A percentile compares a stretch with the other conserved stretches of the same genome.
Conservation (phyloP, 2,888 invertebrate genomes). For the Trichogramma dendrolimi region DNA sequence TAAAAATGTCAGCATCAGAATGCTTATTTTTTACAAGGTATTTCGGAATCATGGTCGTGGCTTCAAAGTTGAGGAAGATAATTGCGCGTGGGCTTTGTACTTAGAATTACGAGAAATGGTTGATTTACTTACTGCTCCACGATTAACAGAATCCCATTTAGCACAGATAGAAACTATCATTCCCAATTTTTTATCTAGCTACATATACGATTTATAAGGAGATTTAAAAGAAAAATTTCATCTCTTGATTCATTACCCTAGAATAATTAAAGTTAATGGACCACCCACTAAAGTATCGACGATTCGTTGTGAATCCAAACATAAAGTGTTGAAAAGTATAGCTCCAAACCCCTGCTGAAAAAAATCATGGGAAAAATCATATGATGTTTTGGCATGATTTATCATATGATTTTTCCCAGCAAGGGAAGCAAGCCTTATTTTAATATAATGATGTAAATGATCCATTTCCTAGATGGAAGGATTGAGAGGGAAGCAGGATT, state of each 20-base stretch:
- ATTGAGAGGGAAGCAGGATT: too few relatives aligned
- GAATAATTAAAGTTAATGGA: constrained; percentile 12
- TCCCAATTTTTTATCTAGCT: constrained; percentile 14
- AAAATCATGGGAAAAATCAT: too few relatives aligned
- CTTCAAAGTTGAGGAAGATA: constrained; percentile 4
- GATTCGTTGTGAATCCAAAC: too few relatives aligned
- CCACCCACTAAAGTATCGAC: constrained; percentile 13
- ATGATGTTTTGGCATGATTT: too few relatives aligned
- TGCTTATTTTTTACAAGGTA: constrained; percentile 19
- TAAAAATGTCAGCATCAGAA: constrained; percentile 13
- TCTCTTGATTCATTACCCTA: constrained; percentile 18
- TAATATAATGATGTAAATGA: too few relatives aligned
- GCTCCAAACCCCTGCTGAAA: constrained; percentile 1
- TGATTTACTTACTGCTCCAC: constrained; percentile 22
- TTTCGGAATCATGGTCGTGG: constrained; percentile 22
- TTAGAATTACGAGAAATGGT: constrained; percentile 12
- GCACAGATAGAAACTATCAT: constrained; percentile 11
- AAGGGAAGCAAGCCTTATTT: too few relatives aligned
- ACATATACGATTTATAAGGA: constrained; percentile 17
- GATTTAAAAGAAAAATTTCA: constrained; percentile 22
- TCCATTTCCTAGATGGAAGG: too few relatives aligned
- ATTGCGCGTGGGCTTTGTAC: constrained; percentile 19
- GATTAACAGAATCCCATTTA: constrained; percentile 11
- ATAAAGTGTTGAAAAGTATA: constrained; percentile 14
- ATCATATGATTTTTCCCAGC: too few relatives aligned